Evolutionary conservation across 23 tunicate genomes (phyloP).

Genomic region (Trididemnum clinides): DNA sequence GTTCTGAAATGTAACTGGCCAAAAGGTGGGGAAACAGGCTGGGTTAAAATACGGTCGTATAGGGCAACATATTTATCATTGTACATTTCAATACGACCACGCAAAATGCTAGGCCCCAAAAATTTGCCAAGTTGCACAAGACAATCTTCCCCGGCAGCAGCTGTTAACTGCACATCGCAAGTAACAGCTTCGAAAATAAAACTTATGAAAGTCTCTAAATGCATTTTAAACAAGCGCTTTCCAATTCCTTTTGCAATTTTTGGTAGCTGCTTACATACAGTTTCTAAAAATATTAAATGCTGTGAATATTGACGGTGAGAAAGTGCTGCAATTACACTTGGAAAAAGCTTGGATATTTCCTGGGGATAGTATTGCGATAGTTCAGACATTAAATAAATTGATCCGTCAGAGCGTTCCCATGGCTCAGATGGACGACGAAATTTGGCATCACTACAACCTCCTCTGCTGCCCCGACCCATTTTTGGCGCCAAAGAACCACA

Average conservation of each 20-base stretch:
- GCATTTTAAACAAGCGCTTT: constrained; percentile 68
- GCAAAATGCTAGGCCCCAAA: constrained; percentile 71
- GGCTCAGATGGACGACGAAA: constrained; percentile 86
- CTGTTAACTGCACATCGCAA: constrained; percentile 69
- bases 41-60: constrained; percentile 9
- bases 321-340: constrained; percentile 47
- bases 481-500: constrained; percentile 96
- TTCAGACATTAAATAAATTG: constrained; percentile 71
- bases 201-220: constrained; percentile 65
- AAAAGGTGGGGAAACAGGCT: too few relatives aligned
- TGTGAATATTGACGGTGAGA: constrained; percentile 58
- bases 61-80: constrained; percentile 1
- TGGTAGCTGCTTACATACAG: constrained; percentile 87
- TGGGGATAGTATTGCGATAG: constrained; percentile 35
- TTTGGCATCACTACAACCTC: constrained; percentile 85
- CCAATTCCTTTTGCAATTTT: constrained; percentile 58
- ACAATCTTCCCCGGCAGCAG: constrained; percentile 89
- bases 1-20: too few relatives aligned
- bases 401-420: constrained; percentile 96
- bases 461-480: constrained; percentile 71
- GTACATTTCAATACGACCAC: constrained; percentile 76
- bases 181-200: constrained; percentile 73
- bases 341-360: constrained; percentile 25
- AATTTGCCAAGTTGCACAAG: constrained; percentile 57
- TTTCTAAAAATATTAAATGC: constrained; percentile 75